phyloP scores from a whole-genome alignment of 2,888 invertebrate genomes.

The Eupithecia insigniata region DNA sequence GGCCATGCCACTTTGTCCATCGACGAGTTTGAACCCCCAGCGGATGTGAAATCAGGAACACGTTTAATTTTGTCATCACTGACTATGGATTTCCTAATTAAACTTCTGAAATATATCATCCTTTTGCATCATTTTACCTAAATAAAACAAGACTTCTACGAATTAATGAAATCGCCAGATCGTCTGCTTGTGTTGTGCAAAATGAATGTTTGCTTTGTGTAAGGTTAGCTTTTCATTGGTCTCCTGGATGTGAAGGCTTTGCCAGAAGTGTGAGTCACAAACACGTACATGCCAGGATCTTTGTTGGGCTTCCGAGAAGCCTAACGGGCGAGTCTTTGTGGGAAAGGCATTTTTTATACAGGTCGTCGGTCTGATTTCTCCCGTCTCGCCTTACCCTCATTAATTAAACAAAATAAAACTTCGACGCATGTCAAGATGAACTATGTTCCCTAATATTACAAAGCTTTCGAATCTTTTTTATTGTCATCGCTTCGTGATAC shows the following conservation, averaged over 20 bases:
- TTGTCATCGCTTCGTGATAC: background rate
- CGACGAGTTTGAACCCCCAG: background rate
- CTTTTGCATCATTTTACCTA: background rate
- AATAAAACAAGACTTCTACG: background rate
- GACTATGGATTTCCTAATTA: slow-evolving; percentile 15
- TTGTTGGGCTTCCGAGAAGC: slow-evolving; percentile 82
- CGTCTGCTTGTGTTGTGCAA: background rate
- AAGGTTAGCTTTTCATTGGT: slow-evolving; percentile 34
- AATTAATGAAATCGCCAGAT: background rate
- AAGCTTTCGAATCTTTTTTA: background rate
- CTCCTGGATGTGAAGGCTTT: slow-evolving; percentile 64
- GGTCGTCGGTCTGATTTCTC: slow-evolving; percentile 78
- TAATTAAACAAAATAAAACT: slow-evolving; percentile 57
- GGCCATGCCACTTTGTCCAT: background rate
- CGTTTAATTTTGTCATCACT: slow-evolving; percentile 14
- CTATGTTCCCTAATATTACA: background rate
- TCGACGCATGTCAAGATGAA: slow-evolving; percentile 27
- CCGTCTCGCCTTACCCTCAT: slow-evolving; percentile 60
- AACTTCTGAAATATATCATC: slow-evolving; percentile 1
- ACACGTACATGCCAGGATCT: slow-evolving; percentile 74
- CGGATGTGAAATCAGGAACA: slow-evolving; percentile 21
- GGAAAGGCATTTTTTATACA: slow-evolving; percentile 77
- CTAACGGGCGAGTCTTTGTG: slow-evolving; percentile 74
- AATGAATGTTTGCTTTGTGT: slow-evolving; percentile 19
- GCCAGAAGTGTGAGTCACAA: slow-evolving; percentile 71